Percentiles rank a stretch among this genome's conserved stretches.
These are phyloP conservation scores for Odontomyia ornata DNA, from an alignment of 2,888 invertebrate genomes.

Conservation along the genomic window DNA sequence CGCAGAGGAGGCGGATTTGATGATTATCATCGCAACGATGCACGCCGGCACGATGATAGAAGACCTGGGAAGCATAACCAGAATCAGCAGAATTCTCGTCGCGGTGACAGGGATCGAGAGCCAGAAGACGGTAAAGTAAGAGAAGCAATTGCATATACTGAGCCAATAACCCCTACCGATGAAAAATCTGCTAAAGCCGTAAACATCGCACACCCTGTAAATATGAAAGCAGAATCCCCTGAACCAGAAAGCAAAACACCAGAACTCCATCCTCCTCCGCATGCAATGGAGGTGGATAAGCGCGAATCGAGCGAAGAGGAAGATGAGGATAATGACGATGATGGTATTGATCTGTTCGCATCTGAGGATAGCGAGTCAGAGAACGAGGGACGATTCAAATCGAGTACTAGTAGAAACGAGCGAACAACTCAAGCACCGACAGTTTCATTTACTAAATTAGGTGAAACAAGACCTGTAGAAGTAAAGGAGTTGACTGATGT, in stretches of 20 bases:
- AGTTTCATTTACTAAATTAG: slow-evolving; percentile 52
- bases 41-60: slow-evolving; percentile 37
- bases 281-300: slow-evolving; percentile 46
- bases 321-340: slow-evolving; percentile 50
- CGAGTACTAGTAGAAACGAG: slow-evolving; percentile 49
- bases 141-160: background rate
- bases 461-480: slow-evolving; percentile 45
- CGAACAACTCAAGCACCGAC: slow-evolving; percentile 47
- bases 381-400: slow-evolving; percentile 53
- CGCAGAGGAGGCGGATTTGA: slow-evolving; percentile 23
- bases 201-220: background rate
- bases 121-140: too few relatives aligned
- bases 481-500: slow-evolving; percentile 51
- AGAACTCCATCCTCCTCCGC: slow-evolving; percentile 5
- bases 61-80: background rate
- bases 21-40: slow-evolving; percentile 22
- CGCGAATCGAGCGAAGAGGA: slow-evolving; percentile 48
- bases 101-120: background rate
- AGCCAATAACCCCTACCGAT: background rate
- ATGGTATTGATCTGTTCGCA: slow-evolving; percentile 53
- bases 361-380: slow-evolving; percentile 54
- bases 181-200: background rate
- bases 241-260: slow-evolving; percentile 46
- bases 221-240: slow-evolving; percentile 8
- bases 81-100: background rate